A percentile compares a stretch with the other conserved stretches of the same genome.
phyloP scores from a whole-genome alignment of 1,140 invertebrate genomes.

The Drosophila sechellia region DNA sequence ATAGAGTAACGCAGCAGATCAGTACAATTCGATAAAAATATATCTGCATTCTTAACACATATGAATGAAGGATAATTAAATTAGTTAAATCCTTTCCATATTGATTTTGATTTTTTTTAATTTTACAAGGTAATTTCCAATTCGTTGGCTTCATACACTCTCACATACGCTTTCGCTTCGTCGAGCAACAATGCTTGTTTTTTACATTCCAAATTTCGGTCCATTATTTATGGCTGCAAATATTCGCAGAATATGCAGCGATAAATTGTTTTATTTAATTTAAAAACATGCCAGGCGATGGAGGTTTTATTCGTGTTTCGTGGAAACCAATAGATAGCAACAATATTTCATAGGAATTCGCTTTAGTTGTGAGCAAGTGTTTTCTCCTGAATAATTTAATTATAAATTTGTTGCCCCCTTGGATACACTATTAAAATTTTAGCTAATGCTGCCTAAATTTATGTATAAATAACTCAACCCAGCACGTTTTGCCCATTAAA shows the following conservation, averaged over 20 bases:
- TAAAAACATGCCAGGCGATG: slow-evolving; percentile 42
- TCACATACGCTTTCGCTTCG: slow-evolving; percentile 21
- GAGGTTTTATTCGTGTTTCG: slow-evolving; percentile 18
- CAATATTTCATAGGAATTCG: slow-evolving; percentile 10
- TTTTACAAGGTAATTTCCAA: not conserved
- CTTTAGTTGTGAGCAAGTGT: slow-evolving; percentile 10
- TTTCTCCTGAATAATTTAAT: not conserved
- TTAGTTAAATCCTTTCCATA: not conserved
- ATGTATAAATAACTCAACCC: not conserved
- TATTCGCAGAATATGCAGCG: slow-evolving; percentile 42
- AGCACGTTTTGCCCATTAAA: not conserved
- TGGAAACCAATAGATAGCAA: slow-evolving; percentile 7
- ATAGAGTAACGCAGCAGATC: not conserved
- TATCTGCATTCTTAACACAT: not conserved
- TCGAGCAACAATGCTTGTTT: slow-evolving; percentile 5
- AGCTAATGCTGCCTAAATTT: too few species aligned
- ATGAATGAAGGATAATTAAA: not conserved
- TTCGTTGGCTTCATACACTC: slow-evolving; percentile 2
- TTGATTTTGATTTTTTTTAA: not conserved
- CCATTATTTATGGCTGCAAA: slow-evolving; percentile 41
- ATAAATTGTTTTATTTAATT: slow-evolving; percentile 66
- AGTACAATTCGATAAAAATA: slow-evolving; percentile 1
- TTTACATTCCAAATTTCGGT: slow-evolving; percentile 19
- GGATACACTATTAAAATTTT: too few species aligned
- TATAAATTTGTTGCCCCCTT: not conserved